Base-by-base conservation (phyloP, 1,140 invertebrate species). In the Heliconius himera region DNA sequence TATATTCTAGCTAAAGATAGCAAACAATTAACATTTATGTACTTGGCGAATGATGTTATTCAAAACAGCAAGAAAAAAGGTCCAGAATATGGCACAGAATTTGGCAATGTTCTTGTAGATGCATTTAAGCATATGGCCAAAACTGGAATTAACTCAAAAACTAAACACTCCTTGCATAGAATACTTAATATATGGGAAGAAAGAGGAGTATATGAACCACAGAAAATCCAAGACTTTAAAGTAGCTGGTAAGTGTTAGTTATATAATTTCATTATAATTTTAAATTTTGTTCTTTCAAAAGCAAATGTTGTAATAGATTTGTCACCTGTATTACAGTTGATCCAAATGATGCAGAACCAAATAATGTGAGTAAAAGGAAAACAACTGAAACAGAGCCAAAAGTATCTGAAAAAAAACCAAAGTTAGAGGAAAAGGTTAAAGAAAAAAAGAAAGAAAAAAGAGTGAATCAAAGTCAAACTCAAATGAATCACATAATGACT, bases 1-100 rank as follows among this genome's bases (percentile, higher is more conserved):
- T 38, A 70, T 26, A 84, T 97, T 97, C 78, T 95, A 99, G 98
- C 97, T 0, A 97, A 98, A 92, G 97, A 98, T 82, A 96, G 95
- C 77, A 97, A 97, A 84, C 98, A 99, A 89, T 93, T 99, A 71
- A 99, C 98, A 33, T 98, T 99, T 86, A 97, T 99, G 96, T 99
- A 99, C 92, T 95, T 99, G 81, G 99, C 99, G 5, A 99, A 99
- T 96, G 99, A 99, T 96, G 98, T 99, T 36, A 99, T 99, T 82
- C 99, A 99, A 93, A 99, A 99, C 89, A 98, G 98, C 89, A 98
- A 98, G 89, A 99, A 99, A 89, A 99, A 99, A 94, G 99, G 98
- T 0, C 98, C 98, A 8, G 99, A 99, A 93, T 99, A 98, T 95
- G 97, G 97, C 16, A 97, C 97, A 93, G 97, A 98, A 88, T 99